A percentile compares a stretch with the other conserved stretches of the same genome.
phyloP scores from a whole-genome alignment of 2,888 invertebrate species.

The Cerastis leucographa region DNA sequence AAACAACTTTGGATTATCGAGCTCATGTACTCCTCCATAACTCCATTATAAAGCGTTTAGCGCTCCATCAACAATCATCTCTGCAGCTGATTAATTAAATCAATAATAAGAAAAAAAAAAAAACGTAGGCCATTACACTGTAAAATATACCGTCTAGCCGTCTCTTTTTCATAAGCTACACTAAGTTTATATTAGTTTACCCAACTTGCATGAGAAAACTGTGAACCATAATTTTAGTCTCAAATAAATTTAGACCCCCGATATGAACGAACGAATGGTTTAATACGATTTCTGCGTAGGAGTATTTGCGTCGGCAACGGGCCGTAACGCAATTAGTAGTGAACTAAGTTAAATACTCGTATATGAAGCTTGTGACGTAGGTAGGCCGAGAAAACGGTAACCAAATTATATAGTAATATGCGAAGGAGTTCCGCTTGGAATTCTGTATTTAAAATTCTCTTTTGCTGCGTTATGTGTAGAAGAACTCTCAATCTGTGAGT shows the following conservation, averaged over 20 bases:
- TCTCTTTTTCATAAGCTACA: background rate
- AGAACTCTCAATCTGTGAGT: background rate
- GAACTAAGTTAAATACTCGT: slow-evolving; percentile 69
- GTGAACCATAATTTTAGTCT: slow-evolving; percentile 33
- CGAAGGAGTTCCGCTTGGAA: slow-evolving; percentile 37
- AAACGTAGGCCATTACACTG: background rate
- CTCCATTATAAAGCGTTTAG: too few species aligned
- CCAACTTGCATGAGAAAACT: slow-evolving; percentile 18
- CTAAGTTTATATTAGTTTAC: slow-evolving; percentile 20
- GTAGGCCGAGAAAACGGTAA: slow-evolving; percentile 53
- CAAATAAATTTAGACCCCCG: slow-evolving; percentile 46
- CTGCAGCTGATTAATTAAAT: too few species aligned
- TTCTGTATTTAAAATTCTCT: slow-evolving; percentile 42
- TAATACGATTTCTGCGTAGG: slow-evolving; percentile 66
- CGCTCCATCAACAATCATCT: too few species aligned
- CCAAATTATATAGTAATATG: slow-evolving; percentile 66
- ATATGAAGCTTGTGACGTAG: slow-evolving; percentile 62
- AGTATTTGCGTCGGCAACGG: slow-evolving; percentile 63
- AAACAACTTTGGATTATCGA: too few species aligned
- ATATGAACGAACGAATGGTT: slow-evolving; percentile 52
- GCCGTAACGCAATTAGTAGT: slow-evolving; percentile 65
- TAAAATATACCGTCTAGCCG: background rate
- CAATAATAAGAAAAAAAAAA: too few species aligned
- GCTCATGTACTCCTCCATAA: too few species aligned
- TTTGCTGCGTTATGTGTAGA: slow-evolving; percentile 4